A percentile compares a stretch with the other conserved stretches of the same genome.
phyloP scores from a whole-genome alignment of 2,888 invertebrate genomes.

The Trypoxylon attenuatum region DNA sequence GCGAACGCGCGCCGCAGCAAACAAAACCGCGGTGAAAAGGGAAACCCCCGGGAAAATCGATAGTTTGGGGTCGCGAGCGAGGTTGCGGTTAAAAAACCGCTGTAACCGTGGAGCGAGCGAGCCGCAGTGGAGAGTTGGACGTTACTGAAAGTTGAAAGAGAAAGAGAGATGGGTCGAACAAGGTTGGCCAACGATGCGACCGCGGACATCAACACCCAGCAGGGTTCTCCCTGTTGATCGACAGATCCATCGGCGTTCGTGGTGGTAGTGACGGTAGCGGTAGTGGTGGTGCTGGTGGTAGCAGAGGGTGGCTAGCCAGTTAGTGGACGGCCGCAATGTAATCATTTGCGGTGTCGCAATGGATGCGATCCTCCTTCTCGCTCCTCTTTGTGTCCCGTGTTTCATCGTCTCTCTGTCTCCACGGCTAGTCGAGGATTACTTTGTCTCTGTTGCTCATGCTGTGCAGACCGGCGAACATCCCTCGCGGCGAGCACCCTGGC shows the following conservation, averaged over 20 bases:
- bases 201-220: slow-evolving; percentile 52
- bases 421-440: not conserved
- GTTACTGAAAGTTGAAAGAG: not conserved
- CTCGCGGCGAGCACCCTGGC: slow-evolving; percentile 9
- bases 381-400: slow-evolving; percentile 9
- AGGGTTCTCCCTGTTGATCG: slow-evolving; percentile 60
- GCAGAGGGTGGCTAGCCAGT: slow-evolving; percentile 67
- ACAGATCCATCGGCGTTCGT: slow-evolving; percentile 49
- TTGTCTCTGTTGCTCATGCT: too few species aligned
- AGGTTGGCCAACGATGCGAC: slow-evolving; percentile 39
- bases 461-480: not conserved
- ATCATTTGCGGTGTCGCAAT: slow-evolving; percentile 71
- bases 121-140: too few species aligned
- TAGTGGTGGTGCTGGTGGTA: too few species aligned
- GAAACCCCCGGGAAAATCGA: not conserved
- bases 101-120: too few species aligned
- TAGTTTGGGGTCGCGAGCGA: not conserved
- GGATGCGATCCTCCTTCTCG: slow-evolving; percentile 45
- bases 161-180: slow-evolving; percentile 19
- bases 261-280: too few species aligned
- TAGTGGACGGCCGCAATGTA: slow-evolving; percentile 72
- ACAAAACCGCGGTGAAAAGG: not conserved
- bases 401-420: slow-evolving; percentile 8
- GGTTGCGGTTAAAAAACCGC: too few species aligned
- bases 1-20: not conserved